Base-by-base conservation (phyloP, 2,797 vertebrate genomes). In the Threskiornis aethiopicus region DNA sequence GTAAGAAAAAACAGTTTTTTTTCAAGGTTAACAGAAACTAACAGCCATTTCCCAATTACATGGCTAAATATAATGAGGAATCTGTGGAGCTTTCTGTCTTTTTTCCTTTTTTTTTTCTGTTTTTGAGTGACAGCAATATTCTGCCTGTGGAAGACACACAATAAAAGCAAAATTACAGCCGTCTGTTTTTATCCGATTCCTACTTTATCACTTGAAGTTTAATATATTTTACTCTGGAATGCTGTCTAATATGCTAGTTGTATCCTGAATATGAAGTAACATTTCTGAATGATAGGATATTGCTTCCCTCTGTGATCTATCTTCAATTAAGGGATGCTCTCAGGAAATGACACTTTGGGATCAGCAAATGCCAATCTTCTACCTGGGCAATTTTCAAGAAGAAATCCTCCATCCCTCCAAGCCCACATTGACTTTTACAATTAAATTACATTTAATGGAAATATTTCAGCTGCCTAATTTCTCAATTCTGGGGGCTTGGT, bases 361-460 rank as follows among this genome's bases (percentile, higher is more conserved):
- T 97, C 96, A 88, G 79, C 98, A 97, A 98, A 96, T 94, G 97
- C 95, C 97, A 97, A 95, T 97, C 97, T 97, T 94, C 90, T 92
- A 96, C 95, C 96, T 92, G 95, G 95, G 97, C 95, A 96, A 97
- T 97, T 97, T 96, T 91, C 84, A 89, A 80, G 83, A 88, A 94
- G 93, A 96, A 94, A 89, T 87, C 72, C 84, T 82, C 73, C 33
- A 70, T 90, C 92, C 86, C 92, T 96, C 83, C 92, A 93, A 96
- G 96, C 82, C 91, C 95, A 89, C 85, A 37, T 3, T 95, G 96
- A 97, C 94, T 96, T 97, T 94, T 96, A 96, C 96, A 96, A 96
- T 96, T 97, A 96, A 96, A 97, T 97, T 97, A 96, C 59, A 76
- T 84, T 85, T 83, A 97, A 96, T 87, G 96, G 94, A 95, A 97